Evolutionary conservation across 2,888 invertebrate species (phyloP).

Genomic region (Pycnomerus fuliginosus): DNA sequence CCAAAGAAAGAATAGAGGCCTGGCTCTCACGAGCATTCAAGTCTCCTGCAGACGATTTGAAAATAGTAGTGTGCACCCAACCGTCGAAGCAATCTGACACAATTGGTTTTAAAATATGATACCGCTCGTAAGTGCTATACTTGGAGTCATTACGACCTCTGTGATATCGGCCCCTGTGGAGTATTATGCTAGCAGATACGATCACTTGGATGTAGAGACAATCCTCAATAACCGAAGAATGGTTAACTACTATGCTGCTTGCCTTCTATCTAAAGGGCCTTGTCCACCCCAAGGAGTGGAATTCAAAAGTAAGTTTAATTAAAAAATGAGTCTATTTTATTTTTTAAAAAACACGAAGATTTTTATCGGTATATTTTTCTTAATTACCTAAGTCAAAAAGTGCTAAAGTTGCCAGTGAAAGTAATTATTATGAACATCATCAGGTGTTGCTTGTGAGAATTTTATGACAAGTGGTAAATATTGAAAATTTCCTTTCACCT

Average conservation of each 20-base stretch:
- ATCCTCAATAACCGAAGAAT: constrained; percentile 68
- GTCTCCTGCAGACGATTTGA: constrained; percentile 13
- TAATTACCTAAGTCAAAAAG: constrained; percentile 3
- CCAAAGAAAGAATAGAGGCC: constrained; percentile 8
- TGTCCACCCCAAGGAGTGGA: constrained; percentile 73
- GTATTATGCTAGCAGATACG: constrained; percentile 60
- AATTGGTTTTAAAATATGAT: constrained; percentile 1
- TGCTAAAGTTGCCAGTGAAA: too few relatives aligned
- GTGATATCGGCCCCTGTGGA: constrained; percentile 7
- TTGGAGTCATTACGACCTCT: constrained; percentile 9
- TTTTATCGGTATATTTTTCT: background rate
- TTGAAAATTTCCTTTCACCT: too few relatives aligned
- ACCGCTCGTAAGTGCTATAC: background rate
- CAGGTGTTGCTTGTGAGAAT: too few relatives aligned
- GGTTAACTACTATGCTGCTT: constrained; percentile 70
- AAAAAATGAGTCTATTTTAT: background rate
- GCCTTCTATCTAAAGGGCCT: constrained; percentile 65
- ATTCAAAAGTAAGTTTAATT: constrained; percentile 65
- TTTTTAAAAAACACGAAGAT: background rate
- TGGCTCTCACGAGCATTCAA: constrained; percentile 13
- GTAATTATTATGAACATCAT: too few relatives aligned
- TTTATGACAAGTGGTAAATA: too few relatives aligned
- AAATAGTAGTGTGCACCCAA: constrained; percentile 16
- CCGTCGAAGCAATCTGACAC: constrained; percentile 7
- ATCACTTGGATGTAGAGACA: constrained; percentile 68